phyloP scores from a whole-genome alignment of 2,888 invertebrate genomes.

The Venustoraphidia nigricollis region DNA sequence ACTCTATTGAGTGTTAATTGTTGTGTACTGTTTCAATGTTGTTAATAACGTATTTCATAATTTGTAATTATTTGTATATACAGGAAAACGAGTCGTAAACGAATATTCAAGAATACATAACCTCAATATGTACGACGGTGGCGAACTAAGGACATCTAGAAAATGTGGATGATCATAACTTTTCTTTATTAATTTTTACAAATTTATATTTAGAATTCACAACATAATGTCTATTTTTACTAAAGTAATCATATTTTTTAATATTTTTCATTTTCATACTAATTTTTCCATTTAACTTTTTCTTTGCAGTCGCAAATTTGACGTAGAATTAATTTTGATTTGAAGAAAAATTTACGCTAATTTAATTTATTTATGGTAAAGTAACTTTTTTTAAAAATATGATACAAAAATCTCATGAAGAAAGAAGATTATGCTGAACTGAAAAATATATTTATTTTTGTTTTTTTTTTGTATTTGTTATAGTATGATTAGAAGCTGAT shows the following conservation, averaged over 20 bases:
- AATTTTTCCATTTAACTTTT: not conserved
- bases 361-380: not conserved
- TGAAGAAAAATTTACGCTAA: not conserved
- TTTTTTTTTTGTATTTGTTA: too few relatives aligned
- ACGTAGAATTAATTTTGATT: not conserved
- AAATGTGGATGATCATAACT: constrained; percentile 64
- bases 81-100: constrained; percentile 55
- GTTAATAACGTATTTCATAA: not conserved
- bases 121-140: constrained; percentile 60
- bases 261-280: constrained; percentile 2
- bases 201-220: not conserved
- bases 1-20: too few relatives aligned
- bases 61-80: constrained; percentile 2
- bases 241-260: not conserved
- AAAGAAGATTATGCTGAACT: not conserved
- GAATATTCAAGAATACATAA: constrained; percentile 61
- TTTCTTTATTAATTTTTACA: constrained; percentile 16
- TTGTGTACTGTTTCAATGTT: not conserved
- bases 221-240: not conserved
- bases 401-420: not conserved
- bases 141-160: constrained; percentile 57
- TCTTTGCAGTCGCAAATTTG: not conserved
- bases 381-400: not conserved
- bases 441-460: too few relatives aligned
- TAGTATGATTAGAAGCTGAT: too few relatives aligned